These are phyloP conservation scores for Augiades crinisus DNA, from an alignment of 2,888 invertebrate genomes.

Conservation along the genomic window DNA sequence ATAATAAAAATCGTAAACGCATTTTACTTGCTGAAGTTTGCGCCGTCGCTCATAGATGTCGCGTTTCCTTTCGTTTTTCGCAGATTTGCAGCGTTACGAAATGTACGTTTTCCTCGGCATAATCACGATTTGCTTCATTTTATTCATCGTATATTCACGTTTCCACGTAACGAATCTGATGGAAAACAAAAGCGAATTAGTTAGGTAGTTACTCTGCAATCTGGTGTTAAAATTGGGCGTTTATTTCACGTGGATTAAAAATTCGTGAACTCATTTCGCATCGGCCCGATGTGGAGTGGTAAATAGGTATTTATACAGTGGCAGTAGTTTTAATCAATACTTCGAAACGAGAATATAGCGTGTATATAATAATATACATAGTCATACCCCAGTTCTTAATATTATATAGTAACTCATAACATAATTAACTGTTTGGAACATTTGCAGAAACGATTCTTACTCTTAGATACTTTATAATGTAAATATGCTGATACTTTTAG, in stretches of 20 bases:
- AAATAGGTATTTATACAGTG: slow-evolving; percentile 17
- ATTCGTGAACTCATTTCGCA: slow-evolving; percentile 11
- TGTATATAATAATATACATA: too few species aligned
- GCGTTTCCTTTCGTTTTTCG: slow-evolving; percentile 49
- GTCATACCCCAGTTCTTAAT: too few species aligned
- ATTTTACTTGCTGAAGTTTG: slow-evolving; percentile 76
- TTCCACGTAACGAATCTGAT: background rate
- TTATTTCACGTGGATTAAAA: slow-evolving; percentile 20
- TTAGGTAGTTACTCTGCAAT: background rate
- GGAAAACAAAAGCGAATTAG: slow-evolving; percentile 6
- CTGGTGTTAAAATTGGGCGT: slow-evolving; percentile 2
- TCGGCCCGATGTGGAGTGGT: background rate
- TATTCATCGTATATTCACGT: slow-evolving; percentile 4
- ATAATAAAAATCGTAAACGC: slow-evolving; percentile 79
- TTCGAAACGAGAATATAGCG: background rate
- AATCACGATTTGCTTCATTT: slow-evolving; percentile 2
- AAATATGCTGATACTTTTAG: too few species aligned
- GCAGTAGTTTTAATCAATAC: slow-evolving; percentile 20
- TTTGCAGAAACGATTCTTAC: too few species aligned
- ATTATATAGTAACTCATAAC: too few species aligned
- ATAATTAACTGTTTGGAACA: too few species aligned
- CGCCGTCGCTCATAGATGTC: slow-evolving; percentile 73
- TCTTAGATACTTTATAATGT: too few species aligned
- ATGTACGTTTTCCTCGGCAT: slow-evolving; percentile 5
- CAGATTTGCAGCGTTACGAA: slow-evolving; percentile 12